phyloP scores from a whole-genome alignment of 2,888 invertebrate genomes.

The Eubasilissa splendida region DNA sequence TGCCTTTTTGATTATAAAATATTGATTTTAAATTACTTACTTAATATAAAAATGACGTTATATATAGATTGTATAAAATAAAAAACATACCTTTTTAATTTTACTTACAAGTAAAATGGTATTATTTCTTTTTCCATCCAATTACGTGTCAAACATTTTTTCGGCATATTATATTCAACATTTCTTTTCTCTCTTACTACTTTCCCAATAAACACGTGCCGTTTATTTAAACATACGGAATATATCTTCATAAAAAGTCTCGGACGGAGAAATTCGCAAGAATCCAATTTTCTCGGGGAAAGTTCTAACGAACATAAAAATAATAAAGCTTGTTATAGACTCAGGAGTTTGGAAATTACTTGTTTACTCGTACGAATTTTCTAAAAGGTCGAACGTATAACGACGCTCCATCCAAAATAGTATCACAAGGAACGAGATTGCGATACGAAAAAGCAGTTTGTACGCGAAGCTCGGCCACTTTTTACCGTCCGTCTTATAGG shows the following conservation, averaged over 20 bases:
- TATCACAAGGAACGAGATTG: constrained; percentile 5
- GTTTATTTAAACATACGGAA: not conserved
- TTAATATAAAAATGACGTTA: no score
- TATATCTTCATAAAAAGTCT: not conserved
- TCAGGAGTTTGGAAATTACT: constrained; percentile 27
- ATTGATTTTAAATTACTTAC: no score
- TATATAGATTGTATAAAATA: no score
- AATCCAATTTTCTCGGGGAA: constrained; percentile 33
- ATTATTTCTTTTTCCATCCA: no score
- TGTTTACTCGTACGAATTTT: constrained; percentile 18
- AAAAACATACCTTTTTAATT: no score
- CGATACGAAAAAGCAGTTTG: constrained; percentile 14
- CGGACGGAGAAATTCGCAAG: not conserved
- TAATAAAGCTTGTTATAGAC: constrained; percentile 31
- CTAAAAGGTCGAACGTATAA: constrained; percentile 37
- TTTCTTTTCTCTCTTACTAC: not conserved
- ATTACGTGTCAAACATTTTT: no score
- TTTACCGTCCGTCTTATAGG: constrained; percentile 10
- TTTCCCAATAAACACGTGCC: not conserved
- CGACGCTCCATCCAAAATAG: not conserved
- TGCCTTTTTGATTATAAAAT: no score
- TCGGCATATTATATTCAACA: no score
- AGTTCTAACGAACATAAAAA: constrained; percentile 29
- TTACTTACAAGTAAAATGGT: no score
- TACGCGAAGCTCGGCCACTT: constrained; percentile 21